Percentiles rank a stretch among this genome's conserved stretches.
phyloP scores from a whole-genome alignment of 2,888 invertebrate genomes.

The Dinocampus coccinellae region DNA sequence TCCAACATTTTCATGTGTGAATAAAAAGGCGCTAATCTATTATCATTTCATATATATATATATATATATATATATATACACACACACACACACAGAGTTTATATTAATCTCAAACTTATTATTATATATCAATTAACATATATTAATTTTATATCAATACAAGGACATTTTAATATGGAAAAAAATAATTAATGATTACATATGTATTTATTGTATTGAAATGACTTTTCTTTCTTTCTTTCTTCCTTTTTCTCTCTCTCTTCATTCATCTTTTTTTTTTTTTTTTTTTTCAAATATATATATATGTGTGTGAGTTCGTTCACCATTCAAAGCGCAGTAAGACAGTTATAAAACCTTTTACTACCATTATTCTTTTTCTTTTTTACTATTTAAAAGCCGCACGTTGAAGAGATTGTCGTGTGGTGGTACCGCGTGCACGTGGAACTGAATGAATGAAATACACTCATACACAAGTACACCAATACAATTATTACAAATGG shows the following conservation, averaged over 20 bases:
- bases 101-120: background rate
- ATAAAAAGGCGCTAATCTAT: conserved; percentile 21
- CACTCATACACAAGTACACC: background rate
- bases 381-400: background rate
- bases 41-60: too few relatives aligned
- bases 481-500: background rate
- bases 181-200: background rate
- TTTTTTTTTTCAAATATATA: too few relatives aligned
- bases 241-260: too few relatives aligned
- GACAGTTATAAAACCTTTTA: background rate
- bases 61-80: background rate
- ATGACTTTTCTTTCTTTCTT: conserved; percentile 16
- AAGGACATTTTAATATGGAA: background rate
- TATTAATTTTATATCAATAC: background rate
- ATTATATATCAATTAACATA: background rate
- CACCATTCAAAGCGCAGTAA: background rate
- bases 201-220: background rate
- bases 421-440: background rate
- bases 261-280: too few relatives aligned
- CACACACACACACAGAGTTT: background rate
- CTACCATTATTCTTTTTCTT: background rate
- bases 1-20: conserved; percentile 12
- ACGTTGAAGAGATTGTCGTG: background rate
- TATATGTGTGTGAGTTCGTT: background rate
- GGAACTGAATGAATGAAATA: background rate